Evolutionary conservation across 2,888 invertebrate genomes (phyloP), one percentile per base, ranked within the genome.

Genomic region (Pherbina coryleti): DNA sequence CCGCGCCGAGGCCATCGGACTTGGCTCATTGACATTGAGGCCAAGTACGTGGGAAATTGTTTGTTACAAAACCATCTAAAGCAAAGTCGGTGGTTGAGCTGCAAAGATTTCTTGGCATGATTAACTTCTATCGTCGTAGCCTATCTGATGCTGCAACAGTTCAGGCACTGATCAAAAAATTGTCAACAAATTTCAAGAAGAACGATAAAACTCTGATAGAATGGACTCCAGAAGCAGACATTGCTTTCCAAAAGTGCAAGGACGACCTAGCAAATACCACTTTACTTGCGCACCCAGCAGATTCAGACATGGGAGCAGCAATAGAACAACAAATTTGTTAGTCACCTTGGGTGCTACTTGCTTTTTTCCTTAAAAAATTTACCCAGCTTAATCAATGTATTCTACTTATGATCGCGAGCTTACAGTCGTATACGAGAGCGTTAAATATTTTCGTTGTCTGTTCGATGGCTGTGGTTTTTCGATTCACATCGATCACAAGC

Each of bases 91-190:
- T 31, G 31, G 31, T 31, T 31, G 57, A 64, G 7, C 31, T 28
- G 34, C 64, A 17, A 14, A 28, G 64, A 64, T 64, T 28, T 28
- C 31, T 64, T 11, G 31, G 64, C 28, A 28, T 64, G 64, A 31
- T 64, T 7, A 64, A 64, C 7, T 64, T 64, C 11, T 64, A 64
- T 28, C 64, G 2, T 17, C 64, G 64, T n/a, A n/a, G n/a, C n/a
- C n/a, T n/a, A n/a, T n/a, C n/a, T n/a, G n/a, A n/a, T n/a, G n/a
- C n/a, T n/a, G n/a, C n/a, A n/a, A n/a, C 5, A 64, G 64, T 28
- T 64, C 64, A 64, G n/a, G 64, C 64, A 17, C 64, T 31, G 31
- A 34, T 37, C n/a, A 66, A 66, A 9, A 66, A 66, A 66, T 66
- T 66, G 17, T 28, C 25, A 25, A 28, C 25, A 28, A 28, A 25